Base-by-base conservation (phyloP, 2,113 vertebrate genomes). In the Dipodomys merriami region DNA sequence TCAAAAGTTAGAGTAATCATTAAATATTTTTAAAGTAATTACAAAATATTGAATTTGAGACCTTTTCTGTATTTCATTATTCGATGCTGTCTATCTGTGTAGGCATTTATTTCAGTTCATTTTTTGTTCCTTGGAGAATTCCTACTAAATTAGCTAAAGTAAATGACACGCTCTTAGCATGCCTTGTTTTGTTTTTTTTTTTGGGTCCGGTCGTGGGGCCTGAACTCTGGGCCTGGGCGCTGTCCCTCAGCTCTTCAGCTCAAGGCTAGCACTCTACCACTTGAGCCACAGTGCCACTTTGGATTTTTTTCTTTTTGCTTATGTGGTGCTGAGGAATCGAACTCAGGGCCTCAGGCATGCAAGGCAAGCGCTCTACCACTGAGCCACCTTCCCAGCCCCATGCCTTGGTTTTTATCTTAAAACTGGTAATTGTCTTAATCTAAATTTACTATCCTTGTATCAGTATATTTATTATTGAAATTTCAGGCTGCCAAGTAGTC, bases 1-100 rank as follows among this genome's bases (percentile, higher is more conserved):
- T 84, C 29, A 76, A 80, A 96, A 95, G 71, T 83, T 95, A n/a
- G 71, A 79, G 8, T 46, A 87, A 71, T 79, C 76, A 86, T 86
- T 94, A 88, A 95, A 77, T 92, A 78, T 82, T 81, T 81, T 10
- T 67, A 80, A 83, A 10, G 87, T 71, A 73, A 94, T 44, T 39
- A 10, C 44, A 91, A 2, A 30, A 73, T 95, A 91, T 86, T 85
- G 16, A 87, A 57, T 46, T 76, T 16, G 77, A 64, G 68, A 65
- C 7, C 27, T 68, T 95, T 88, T 81, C 72, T 96, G 3, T 81
- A 80, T 76, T 91, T 12, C 65, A 4, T 85, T 86, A 79, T 78
- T 90, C 64, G 68, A 0, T 84, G 46, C 35, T 53, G 49, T 85
- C 77, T 96, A 85, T 64, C n/a, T 84, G 5, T 62, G 16, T 60